Conservation (phyloP, 2,113 vertebrate genomes). For the Garra rufa region DNA sequence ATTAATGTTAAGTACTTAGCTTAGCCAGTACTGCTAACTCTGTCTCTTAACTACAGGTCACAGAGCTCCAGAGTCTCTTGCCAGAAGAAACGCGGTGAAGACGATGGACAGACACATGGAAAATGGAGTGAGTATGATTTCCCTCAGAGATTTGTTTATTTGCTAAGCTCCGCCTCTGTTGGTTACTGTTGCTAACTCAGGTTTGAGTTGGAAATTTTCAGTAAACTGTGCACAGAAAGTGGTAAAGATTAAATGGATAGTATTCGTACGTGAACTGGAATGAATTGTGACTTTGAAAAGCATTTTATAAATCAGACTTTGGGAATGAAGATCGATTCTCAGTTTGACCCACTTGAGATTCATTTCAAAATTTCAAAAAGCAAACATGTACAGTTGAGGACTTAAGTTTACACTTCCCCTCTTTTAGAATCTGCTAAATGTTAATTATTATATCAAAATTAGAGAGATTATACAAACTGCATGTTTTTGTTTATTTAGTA, state of each 20-base stretch:
- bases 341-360: neutral
- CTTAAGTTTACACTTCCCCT: too few relatives aligned
- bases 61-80: conserved; percentile 73
- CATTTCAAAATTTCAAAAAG: neutral
- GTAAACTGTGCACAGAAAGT: neutral
- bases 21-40: neutral
- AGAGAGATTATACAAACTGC: too few relatives aligned
- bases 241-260: neutral
- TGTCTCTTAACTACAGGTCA: conserved; percentile 59
- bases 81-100: conserved; percentile 82
- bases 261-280: neutral
- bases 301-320: too few relatives aligned
- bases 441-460: too few relatives aligned
- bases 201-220: neutral
- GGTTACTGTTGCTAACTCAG: neutral
- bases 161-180: neutral
- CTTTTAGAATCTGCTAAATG: too few relatives aligned
- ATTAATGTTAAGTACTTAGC: neutral
- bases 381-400: too few relatives aligned
- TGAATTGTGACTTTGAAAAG: neutral
- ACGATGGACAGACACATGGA: conserved; percentile 77
- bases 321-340: too few relatives aligned
- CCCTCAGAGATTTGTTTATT: neutral
- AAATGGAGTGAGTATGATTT: conserved; percentile 81
- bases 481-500: too few relatives aligned